Percentiles rank a stretch among this genome's conserved stretches.
Evolutionary conservation across 2,888 invertebrate genomes (phyloP).

Genomic region (Drosophila helvetica): DNA sequence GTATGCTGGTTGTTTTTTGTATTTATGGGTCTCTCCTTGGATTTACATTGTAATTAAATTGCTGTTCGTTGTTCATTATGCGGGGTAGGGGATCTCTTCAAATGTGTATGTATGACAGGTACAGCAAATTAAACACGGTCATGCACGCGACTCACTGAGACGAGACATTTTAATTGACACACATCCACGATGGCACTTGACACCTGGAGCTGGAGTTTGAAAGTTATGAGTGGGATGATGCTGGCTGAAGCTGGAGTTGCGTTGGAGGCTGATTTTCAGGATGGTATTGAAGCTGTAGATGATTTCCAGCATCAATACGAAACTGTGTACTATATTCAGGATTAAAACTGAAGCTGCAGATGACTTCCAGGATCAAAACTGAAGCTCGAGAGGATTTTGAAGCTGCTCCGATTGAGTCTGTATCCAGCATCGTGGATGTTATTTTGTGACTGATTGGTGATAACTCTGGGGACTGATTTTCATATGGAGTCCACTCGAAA

Average conservation of each 20-base stretch:
- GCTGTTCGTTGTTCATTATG: slow-evolving; percentile 17
- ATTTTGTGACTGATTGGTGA: too few relatives aligned
- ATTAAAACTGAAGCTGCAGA: not conserved
- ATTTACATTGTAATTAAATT: slow-evolving; percentile 35
- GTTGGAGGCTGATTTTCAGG: slow-evolving; percentile 8
- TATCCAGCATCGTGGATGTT: too few relatives aligned
- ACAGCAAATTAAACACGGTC: slow-evolving; percentile 59
- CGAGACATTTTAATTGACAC: slow-evolving; percentile 74
- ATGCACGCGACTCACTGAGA: slow-evolving; percentile 64
- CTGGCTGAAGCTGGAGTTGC: slow-evolving; percentile 26
- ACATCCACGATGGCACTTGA: slow-evolving; percentile 67
- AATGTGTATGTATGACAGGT: slow-evolving; percentile 10
- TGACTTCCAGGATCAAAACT: not conserved
- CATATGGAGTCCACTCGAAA: too few relatives aligned
- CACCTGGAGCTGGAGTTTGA: slow-evolving; percentile 48
- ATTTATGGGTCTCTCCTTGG: slow-evolving; percentile 27
- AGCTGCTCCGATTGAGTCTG: not conserved
- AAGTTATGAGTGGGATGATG: slow-evolving; percentile 29
- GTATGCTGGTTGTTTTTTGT: slow-evolving; percentile 4
- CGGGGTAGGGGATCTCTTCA: not conserved
- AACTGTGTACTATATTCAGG: not conserved
- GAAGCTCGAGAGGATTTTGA: not conserved
- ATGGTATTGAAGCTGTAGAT: not conserved
- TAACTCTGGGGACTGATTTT: too few relatives aligned
- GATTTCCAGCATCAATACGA: not conserved